Conservation (phyloP, 2,888 invertebrate genomes). For the Tachina lurida region DNA sequence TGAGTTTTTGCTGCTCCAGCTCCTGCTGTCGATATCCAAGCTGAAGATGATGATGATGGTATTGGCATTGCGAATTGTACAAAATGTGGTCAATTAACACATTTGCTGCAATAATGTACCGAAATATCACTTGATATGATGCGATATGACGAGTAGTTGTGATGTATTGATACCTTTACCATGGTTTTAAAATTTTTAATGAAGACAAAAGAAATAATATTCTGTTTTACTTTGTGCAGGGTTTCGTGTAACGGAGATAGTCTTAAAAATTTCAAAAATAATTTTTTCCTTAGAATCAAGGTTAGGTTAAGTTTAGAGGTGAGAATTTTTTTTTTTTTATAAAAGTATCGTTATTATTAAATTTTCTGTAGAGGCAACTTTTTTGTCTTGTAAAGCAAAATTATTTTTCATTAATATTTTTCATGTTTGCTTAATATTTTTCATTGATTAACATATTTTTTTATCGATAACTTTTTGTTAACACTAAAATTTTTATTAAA, state of each 20-base stretch:
- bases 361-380: no score
- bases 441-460: no score
- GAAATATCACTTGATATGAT: slow-evolving; percentile 55
- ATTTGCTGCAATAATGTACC: slow-evolving; percentile 75
- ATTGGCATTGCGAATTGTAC: slow-evolving; percentile 68
- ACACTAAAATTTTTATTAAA: no score
- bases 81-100: slow-evolving; percentile 81
- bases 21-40: slow-evolving; percentile 11
- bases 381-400: no score
- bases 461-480: no score
- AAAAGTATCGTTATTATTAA: no score
- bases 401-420: no score
- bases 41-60: slow-evolving; percentile 55
- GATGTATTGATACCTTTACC: slow-evolving; percentile 52
- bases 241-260: background rate
- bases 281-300: no score
- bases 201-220: background rate
- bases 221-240: background rate
- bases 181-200: slow-evolving; percentile 29
- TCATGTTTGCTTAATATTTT: no score
- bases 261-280: background rate
- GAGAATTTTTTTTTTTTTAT: no score
- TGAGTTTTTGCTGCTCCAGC: background rate
- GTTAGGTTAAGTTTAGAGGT: no score
- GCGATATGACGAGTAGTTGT: slow-evolving; percentile 58